phyloP scores from a whole-genome alignment of 37 sponge, comb jelly and placozoan species.

The Ephydatia muelleri region DNA sequence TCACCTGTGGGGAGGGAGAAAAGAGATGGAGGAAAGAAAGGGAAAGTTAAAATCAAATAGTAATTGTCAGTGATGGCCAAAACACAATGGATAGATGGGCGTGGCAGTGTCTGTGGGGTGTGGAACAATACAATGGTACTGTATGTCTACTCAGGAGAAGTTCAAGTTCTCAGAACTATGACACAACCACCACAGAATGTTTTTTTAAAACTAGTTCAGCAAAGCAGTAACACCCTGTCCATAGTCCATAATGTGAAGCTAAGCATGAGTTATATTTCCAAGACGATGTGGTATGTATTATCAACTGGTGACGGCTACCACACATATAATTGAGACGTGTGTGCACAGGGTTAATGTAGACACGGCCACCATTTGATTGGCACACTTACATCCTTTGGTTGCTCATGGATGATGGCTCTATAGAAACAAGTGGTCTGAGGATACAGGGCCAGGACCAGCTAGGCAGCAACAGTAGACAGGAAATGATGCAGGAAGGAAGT shows the following conservation, averaged over 20 bases:
- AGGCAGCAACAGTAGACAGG: slow-evolving; percentile 26
- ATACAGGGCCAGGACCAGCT: slow-evolving; percentile 95
- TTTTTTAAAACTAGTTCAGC: too few relatives aligned
- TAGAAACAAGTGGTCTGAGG: slow-evolving; percentile 99
- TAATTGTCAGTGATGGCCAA: not conserved
- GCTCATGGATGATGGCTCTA: slow-evolving; percentile 83
- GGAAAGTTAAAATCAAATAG: too few relatives aligned
- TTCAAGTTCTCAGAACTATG: too few relatives aligned
- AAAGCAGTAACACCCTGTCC: too few relatives aligned
- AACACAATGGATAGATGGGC: too few relatives aligned
- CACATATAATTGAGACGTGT: not conserved
- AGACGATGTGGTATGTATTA: too few relatives aligned
- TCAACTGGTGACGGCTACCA: not conserved
- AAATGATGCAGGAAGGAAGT: not conserved
- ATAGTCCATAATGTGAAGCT: too few relatives aligned
- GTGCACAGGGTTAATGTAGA: not conserved
- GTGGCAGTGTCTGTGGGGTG: too few relatives aligned
- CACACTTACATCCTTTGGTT: slow-evolving; percentile 72
- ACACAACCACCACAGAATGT: too few relatives aligned
- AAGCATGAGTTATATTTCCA: too few relatives aligned
- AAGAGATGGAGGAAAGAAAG: not conserved
- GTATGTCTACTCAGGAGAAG: too few relatives aligned
- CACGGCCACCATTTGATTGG: not conserved
- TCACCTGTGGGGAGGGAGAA: slow-evolving; percentile 19
- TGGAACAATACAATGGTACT: too few relatives aligned